A percentile compares a stretch with the other conserved stretches of the same genome.
Evolutionary conservation across 2,113 vertebrate genomes (phyloP).

Genomic region (Saguinus midas): DNA sequence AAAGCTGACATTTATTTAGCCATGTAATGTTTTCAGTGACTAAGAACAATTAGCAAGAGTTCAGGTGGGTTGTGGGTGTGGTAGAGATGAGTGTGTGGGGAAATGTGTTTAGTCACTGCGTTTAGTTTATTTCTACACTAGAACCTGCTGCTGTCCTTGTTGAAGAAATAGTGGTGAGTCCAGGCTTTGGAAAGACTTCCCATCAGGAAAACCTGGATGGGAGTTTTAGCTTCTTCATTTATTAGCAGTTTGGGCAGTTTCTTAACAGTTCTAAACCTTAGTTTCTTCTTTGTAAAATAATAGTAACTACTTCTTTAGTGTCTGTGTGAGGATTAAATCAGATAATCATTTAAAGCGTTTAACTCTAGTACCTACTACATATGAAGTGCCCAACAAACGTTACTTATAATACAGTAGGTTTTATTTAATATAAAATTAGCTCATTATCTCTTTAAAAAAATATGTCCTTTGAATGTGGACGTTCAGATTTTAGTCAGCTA

Average conservation of each 20-base stretch:
- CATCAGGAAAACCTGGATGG: neutral
- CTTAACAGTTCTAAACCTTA: neutral
- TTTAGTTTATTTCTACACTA: neutral
- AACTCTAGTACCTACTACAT: neutral
- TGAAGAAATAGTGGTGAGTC: neutral
- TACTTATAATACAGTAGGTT: neutral
- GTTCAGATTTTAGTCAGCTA: slow-evolving; percentile 3
- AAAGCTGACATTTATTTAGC: neutral
- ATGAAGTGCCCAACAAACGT: neutral
- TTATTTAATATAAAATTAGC: slow-evolving; percentile 16
- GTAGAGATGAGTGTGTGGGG: neutral
- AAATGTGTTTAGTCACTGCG: neutral
- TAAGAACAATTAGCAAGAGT: neutral
- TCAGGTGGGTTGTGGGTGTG: neutral
- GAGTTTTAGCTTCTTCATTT: neutral
- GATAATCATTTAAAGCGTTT: neutral
- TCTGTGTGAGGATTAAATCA: slow-evolving; percentile 5
- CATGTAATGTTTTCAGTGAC: neutral
- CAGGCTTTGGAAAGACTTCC: neutral
- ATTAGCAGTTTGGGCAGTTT: neutral
- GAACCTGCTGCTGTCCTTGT: neutral
- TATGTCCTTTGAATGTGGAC: neutral
- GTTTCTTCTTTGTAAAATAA: neutral
- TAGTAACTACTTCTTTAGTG: neutral
- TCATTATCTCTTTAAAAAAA: neutral